A percentile compares a stretch with the other conserved stretches of the same genome.
phyloP scores from a whole-genome alignment of 2,888 invertebrate genomes.

The Petrolisthes manimaculis region DNA sequence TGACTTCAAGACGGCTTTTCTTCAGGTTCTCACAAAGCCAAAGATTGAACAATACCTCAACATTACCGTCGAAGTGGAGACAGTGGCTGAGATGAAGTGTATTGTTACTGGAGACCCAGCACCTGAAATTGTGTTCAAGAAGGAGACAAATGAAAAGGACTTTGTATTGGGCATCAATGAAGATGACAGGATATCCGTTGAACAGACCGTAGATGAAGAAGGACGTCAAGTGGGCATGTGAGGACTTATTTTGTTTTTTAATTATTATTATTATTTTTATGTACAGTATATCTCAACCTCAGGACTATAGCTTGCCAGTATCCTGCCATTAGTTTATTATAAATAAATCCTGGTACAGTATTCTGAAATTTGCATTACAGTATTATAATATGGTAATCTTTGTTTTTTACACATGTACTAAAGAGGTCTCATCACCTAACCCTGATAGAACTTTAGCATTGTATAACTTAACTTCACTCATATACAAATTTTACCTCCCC shows the following conservation, averaged over 20 bases:
- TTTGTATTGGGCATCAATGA: constrained; percentile 77
- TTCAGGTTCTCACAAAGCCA: constrained; percentile 80
- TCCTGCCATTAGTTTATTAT: neutral
- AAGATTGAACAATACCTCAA: constrained; percentile 84
- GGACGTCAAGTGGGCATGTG: constrained; percentile 59
- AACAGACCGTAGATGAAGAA: constrained; percentile 70
- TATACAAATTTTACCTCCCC: neutral
- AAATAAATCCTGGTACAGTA: neutral
- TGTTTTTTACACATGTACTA: too few relatives aligned
- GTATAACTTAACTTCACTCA: too few relatives aligned
- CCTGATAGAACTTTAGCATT: too few relatives aligned
- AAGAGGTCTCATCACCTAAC: too few relatives aligned
- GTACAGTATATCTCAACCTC: neutral
- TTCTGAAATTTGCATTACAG: too few relatives aligned
- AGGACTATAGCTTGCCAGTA: neutral
- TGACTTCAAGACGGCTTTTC: constrained; percentile 52
- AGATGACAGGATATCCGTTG: constrained; percentile 79
- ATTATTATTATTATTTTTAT: neutral
- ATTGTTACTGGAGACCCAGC: constrained; percentile 85
- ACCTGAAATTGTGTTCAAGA: constrained; percentile 83
- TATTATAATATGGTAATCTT: too few relatives aligned
- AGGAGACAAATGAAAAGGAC: constrained; percentile 77
- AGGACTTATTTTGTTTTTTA: too few relatives aligned
- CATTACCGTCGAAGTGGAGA: constrained; percentile 77
- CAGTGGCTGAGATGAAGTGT: constrained; percentile 76